A percentile compares a stretch with the other conserved stretches of the same genome.
These are phyloP conservation scores for Oceanodroma tethys DNA, from an alignment of 2,113 vertebrate species.

Conservation along the genomic window DNA sequence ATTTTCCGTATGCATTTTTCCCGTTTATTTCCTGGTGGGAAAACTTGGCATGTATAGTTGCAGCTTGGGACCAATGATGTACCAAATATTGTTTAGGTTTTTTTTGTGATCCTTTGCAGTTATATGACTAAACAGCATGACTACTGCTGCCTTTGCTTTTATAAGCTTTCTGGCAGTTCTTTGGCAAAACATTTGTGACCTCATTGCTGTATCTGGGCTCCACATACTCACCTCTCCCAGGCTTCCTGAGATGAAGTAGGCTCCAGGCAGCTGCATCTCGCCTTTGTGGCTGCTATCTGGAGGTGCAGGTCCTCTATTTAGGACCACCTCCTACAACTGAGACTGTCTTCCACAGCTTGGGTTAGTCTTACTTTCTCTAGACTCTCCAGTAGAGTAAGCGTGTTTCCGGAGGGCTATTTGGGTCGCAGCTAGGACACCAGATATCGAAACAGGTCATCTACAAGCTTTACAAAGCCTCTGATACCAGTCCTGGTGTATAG, in stretches of 20 bases:
- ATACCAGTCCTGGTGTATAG: neutral
- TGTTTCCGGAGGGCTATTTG: neutral
- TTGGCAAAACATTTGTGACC: neutral
- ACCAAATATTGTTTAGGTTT: neutral
- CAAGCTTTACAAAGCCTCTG: neutral
- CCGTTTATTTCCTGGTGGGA: slow-evolving; percentile 1
- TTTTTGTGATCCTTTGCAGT: neutral
- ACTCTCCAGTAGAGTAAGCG: neutral
- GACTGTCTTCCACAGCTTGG: neutral
- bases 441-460: neutral
- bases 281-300: neutral
- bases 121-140: neutral
- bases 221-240: accelerated
- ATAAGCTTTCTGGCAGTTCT: neutral
- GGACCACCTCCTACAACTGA: neutral
- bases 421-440: neutral
- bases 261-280: neutral
- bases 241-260: neutral
- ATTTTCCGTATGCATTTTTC: neutral
- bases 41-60: neutral
- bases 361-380: neutral
- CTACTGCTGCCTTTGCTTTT: neutral
- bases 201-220: neutral
- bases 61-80: slow-evolving; percentile 5
- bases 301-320: neutral